Conservation (phyloP, 2,797 vertebrate species). For the Decapterus maruadsi region DNA sequence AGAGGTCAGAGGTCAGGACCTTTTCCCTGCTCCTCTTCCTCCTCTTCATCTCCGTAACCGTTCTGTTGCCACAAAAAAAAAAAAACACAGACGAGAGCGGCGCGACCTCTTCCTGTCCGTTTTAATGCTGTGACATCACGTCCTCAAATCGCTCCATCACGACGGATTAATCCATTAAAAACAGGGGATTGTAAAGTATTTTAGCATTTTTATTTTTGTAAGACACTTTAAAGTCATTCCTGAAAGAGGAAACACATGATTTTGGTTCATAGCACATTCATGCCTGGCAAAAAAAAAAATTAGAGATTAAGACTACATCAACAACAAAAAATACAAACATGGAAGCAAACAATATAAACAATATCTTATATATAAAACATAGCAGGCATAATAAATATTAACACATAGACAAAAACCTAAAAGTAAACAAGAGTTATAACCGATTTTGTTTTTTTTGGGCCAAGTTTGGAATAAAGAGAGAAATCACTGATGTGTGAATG, state of each 20-base stretch:
- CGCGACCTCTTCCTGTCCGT: conserved; percentile 10
- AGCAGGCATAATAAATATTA: conserved; percentile 89
- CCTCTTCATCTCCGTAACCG: conserved; percentile 2
- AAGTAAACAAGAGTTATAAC: conserved; percentile 80
- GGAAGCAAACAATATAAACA: conserved; percentile 84
- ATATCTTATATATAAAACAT: conserved; percentile 86
- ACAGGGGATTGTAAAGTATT: conserved; percentile 61
- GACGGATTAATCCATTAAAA: conserved; percentile 70
- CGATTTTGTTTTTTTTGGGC: conserved; percentile 76
- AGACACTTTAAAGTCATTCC: conserved; percentile 83
- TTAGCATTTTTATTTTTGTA: conserved; percentile 77
- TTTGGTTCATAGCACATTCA: conserved; percentile 85
- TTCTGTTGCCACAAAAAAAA: neutral
- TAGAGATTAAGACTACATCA: conserved; percentile 79
- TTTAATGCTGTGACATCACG: conserved; percentile 40
- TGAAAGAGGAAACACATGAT: conserved; percentile 76
- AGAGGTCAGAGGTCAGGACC: no score
- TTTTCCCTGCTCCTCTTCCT: neutral
- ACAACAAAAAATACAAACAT: conserved; percentile 76
- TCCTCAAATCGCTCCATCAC: conserved; percentile 55
- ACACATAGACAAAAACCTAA: conserved; percentile 75
- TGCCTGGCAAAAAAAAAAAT: conserved; percentile 58
- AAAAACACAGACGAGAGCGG: neutral
- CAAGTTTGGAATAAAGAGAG: conserved; percentile 59
- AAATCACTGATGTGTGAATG: conserved; percentile 47